These are phyloP conservation scores for Nansenia antarctica DNA, from an alignment of 2,113 vertebrate genomes.

Conservation along the genomic window DNA sequence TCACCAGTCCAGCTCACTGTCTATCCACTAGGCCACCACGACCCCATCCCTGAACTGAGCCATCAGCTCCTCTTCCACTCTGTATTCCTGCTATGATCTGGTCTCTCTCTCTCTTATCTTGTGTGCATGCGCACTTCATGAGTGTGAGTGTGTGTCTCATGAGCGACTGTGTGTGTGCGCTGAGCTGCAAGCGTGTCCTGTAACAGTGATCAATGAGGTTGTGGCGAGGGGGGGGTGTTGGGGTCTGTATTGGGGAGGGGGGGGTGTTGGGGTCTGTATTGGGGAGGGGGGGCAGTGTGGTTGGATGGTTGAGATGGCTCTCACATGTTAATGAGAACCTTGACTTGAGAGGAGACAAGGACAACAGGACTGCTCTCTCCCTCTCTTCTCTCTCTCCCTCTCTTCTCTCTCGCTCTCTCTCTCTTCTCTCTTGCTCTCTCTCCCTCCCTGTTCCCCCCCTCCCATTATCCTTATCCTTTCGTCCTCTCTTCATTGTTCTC, in stretches of 20 bases:
- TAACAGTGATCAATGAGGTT: constrained; percentile 58
- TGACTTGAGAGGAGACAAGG: constrained; percentile 71
- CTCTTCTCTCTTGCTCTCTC: constrained; percentile 19
- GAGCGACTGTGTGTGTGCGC: constrained; percentile 3
- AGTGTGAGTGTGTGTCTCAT: not conserved
- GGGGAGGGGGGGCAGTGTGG: constrained; percentile 9
- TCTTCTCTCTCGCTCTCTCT: constrained; percentile 32
- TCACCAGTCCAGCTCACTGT: too few relatives aligned
- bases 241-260: constrained; percentile 22
- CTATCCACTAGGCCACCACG: too few relatives aligned
- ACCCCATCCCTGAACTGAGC: too few relatives aligned
- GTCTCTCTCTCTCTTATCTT: not conserved
- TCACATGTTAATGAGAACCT: constrained; percentile 78
- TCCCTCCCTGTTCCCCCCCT: constrained; percentile 17
- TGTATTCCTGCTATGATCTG: not conserved
- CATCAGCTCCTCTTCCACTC: too few relatives aligned
- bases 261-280: constrained; percentile 20
- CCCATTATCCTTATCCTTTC: constrained; percentile 28
- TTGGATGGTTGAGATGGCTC: constrained; percentile 49
- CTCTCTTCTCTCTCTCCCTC: not conserved
- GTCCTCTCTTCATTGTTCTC: constrained; percentile 47
- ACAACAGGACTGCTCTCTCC: constrained; percentile 48
- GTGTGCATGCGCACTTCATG: not conserved
- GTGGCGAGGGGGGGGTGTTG: constrained; percentile 30
- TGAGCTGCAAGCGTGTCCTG: constrained; percentile 18